Conservation (phyloP, 2,797 vertebrate species). For the Onychomys arenicola region DNA sequence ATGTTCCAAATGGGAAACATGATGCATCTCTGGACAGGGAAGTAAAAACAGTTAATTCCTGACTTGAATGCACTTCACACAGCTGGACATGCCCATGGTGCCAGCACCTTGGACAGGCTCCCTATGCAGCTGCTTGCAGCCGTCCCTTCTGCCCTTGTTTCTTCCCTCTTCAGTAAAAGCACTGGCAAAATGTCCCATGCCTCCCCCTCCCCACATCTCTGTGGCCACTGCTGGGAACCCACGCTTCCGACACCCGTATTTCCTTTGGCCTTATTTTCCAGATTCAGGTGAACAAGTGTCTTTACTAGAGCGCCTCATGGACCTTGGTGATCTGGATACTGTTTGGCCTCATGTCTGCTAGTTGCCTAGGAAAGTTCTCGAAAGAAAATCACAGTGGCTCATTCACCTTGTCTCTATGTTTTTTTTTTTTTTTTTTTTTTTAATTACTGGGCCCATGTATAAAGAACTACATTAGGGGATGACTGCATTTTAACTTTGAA, state of each 20-base stretch:
- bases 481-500: slow-evolving; percentile 43
- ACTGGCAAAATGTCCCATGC: background rate
- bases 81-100: background rate
- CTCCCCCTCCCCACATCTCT: background rate
- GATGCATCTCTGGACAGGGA: slow-evolving; percentile 68
- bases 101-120: background rate
- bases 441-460: background rate
- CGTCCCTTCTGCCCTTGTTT: background rate
- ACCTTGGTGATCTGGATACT: background rate
- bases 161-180: slow-evolving; percentile 23
- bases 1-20: slow-evolving; percentile 55
- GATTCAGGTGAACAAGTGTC: background rate
- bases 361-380: background rate
- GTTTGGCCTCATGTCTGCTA: background rate
- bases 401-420: background rate
- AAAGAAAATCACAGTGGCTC: background rate
- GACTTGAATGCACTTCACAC: slow-evolving; percentile 37
- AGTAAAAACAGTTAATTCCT: slow-evolving; percentile 4
- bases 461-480: background rate
- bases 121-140: slow-evolving; percentile 60
- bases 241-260: background rate
- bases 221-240: background rate
- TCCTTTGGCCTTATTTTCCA: background rate
- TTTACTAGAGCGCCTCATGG: background rate
- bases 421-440: background rate